These are phyloP conservation scores for Muscidifurax raptorellus DNA, from an alignment of 1,140 invertebrate species.

Conservation along the genomic window DNA sequence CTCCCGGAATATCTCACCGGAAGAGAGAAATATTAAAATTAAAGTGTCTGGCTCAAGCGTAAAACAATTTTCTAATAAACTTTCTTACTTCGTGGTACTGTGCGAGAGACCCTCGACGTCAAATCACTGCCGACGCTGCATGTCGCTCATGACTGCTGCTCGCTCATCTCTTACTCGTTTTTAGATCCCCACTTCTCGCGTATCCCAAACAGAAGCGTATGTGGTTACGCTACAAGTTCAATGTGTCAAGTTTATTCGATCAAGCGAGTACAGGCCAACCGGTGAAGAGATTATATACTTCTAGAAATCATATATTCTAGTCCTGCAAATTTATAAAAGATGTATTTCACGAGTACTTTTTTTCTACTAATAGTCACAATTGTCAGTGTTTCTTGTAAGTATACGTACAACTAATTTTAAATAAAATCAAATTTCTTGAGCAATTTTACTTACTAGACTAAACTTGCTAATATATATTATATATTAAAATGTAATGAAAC, in stretches of 20 bases:
- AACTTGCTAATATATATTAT: background rate
- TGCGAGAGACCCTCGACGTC: conserved; percentile 8
- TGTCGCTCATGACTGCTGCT: background rate
- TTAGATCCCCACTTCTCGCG: conserved; percentile 18
- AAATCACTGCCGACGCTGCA: conserved; percentile 31
- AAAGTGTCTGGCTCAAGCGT: background rate
- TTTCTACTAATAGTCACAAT: background rate
- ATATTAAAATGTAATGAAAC: background rate
- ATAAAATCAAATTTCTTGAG: background rate
- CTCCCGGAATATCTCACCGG: background rate
- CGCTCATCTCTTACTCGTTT: conserved; percentile 14
- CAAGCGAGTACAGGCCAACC: background rate
- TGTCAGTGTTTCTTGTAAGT: conserved; percentile 15
- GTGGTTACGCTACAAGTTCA: conserved; percentile 39
- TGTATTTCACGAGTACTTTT: background rate
- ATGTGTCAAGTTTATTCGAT: conserved; percentile 49
- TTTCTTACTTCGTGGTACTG: conserved; percentile 32
- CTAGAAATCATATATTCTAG: background rate
- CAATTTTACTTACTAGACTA: background rate
- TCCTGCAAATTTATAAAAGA: background rate
- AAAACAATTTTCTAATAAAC: conserved; percentile 50
- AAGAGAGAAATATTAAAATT: conserved; percentile 8
- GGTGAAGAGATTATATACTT: background rate
- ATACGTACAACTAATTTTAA: background rate
- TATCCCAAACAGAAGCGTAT: background rate